phyloP scores from a whole-genome alignment of 2,797 vertebrate genomes.

The Diplodus puntazzo region DNA sequence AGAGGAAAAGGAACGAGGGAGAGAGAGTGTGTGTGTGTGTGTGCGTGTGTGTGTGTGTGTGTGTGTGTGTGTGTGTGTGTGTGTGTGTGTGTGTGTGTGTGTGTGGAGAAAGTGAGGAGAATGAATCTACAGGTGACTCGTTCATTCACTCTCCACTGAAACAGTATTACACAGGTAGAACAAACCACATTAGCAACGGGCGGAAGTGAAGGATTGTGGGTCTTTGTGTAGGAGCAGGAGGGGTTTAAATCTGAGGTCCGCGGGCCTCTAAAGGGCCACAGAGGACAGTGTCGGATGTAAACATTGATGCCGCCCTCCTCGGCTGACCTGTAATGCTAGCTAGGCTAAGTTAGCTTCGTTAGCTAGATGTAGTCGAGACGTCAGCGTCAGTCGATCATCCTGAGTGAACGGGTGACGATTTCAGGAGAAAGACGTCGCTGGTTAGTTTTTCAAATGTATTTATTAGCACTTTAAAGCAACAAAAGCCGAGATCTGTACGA shows the following conservation, averaged over 20 bases:
- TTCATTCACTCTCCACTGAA: conserved; percentile 44
- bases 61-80: conserved; percentile 10
- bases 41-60: neutral
- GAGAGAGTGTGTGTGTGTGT: conserved; percentile 1
- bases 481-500: too few relatives aligned
- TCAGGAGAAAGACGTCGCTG: too few relatives aligned
- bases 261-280: neutral
- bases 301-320: too few relatives aligned
- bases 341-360: too few relatives aligned
- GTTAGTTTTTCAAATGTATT: too few relatives aligned
- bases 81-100: conserved; percentile 23
- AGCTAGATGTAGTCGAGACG: too few relatives aligned
- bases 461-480: too few relatives aligned
- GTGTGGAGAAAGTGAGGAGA: conserved; percentile 8
- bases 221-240: neutral
- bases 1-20: conserved; percentile 51
- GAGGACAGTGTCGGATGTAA: too few relatives aligned
- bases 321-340: too few relatives aligned
- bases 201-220: neutral
- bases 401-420: too few relatives aligned
- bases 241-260: conserved; percentile 6
- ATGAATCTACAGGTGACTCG: conserved; percentile 47
- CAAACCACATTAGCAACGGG: conserved; percentile 30
- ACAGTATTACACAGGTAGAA: conserved; percentile 36
- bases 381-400: too few relatives aligned